Conservation (phyloP, 2,113 vertebrate genomes). For the Pachypanchax playfairii region DNA sequence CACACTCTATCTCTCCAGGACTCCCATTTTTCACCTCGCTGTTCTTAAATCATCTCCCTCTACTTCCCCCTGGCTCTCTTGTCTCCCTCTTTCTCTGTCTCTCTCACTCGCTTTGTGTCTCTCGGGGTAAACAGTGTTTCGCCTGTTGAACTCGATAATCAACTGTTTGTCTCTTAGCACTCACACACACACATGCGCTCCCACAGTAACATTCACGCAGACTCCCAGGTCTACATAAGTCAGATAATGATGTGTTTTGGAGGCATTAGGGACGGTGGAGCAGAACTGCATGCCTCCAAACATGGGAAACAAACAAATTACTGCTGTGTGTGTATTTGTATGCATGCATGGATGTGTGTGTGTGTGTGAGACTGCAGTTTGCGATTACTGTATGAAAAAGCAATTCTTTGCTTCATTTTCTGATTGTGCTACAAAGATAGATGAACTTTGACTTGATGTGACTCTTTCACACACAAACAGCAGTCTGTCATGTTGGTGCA, state of each 20-base stretch:
- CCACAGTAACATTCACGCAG: slow-evolving; percentile 36
- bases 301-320: slow-evolving; percentile 76
- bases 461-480: slow-evolving; percentile 16
- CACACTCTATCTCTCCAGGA: slow-evolving; percentile 61
- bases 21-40: slow-evolving; percentile 62
- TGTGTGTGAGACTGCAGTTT: slow-evolving; percentile 28
- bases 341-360: slow-evolving; percentile 5
- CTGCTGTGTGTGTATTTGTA: slow-evolving; percentile 28
- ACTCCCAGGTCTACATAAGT: slow-evolving; percentile 70
- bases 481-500: slow-evolving; percentile 40
- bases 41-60: slow-evolving; percentile 67
- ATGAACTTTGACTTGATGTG: slow-evolving; percentile 55
- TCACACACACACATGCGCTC: slow-evolving; percentile 12
- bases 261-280: slow-evolving; percentile 70
- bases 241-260: slow-evolving; percentile 78
- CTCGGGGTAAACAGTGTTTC: slow-evolving; percentile 75
- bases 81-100: slow-evolving; percentile 26
- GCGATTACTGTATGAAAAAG: slow-evolving; percentile 56
- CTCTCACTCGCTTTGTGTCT: slow-evolving; percentile 59
- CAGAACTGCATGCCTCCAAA: slow-evolving; percentile 74
- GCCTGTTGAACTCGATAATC: slow-evolving; percentile 77
- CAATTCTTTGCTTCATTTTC: slow-evolving; percentile 61
- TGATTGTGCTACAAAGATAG: slow-evolving; percentile 62
- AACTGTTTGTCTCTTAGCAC: slow-evolving; percentile 59
- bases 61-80: slow-evolving; percentile 48